A percentile compares a stretch with the other conserved stretches of the same genome.
Conservation (phyloP, 1,140 invertebrate species). For the Drosophila pseudoobscura region DNA sequence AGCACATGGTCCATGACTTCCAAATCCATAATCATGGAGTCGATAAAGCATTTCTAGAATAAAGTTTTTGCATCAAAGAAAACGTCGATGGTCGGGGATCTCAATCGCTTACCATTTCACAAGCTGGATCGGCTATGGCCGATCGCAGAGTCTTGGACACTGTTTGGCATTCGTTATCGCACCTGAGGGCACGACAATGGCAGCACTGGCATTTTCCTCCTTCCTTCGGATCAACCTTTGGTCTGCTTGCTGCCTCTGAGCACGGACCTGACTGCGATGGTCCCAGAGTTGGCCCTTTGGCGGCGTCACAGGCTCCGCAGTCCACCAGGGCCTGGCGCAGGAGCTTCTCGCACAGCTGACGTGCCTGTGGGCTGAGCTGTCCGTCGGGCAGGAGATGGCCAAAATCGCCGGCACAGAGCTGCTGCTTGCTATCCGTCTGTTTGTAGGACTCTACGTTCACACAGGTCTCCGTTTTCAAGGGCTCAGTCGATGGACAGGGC, state of each 20-base stretch:
- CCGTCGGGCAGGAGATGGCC: slow-evolving; percentile 5
- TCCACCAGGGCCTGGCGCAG: slow-evolving; percentile 33
- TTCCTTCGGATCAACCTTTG: too few species aligned
- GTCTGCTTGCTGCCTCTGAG: background rate
- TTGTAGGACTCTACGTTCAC: too few species aligned
- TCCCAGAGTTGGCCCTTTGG: too few species aligned
- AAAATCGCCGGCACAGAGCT: too few species aligned
- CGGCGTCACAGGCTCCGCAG: background rate
- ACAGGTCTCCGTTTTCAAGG: too few species aligned
- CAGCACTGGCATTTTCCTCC: slow-evolving; percentile 49
- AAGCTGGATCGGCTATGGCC: slow-evolving; percentile 46
- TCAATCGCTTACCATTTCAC: slow-evolving; percentile 53
- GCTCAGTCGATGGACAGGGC: too few species aligned
- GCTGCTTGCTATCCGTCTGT: too few species aligned
- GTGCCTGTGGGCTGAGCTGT: slow-evolving; percentile 16
- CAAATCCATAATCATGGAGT: slow-evolving; percentile 73
- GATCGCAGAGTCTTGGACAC: slow-evolving; percentile 56
- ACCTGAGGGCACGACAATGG: slow-evolving; percentile 63
- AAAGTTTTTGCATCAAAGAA: background rate
- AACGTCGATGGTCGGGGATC: background rate
- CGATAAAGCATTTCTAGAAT: slow-evolving; percentile 74
- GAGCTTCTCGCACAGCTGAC: slow-evolving; percentile 28
- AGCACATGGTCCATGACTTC: slow-evolving; percentile 74
- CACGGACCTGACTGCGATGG: background rate
- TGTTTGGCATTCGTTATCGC: slow-evolving; percentile 60